phyloP scores from a whole-genome alignment of 2,797 vertebrate species.

The Pitangus sulphuratus region DNA sequence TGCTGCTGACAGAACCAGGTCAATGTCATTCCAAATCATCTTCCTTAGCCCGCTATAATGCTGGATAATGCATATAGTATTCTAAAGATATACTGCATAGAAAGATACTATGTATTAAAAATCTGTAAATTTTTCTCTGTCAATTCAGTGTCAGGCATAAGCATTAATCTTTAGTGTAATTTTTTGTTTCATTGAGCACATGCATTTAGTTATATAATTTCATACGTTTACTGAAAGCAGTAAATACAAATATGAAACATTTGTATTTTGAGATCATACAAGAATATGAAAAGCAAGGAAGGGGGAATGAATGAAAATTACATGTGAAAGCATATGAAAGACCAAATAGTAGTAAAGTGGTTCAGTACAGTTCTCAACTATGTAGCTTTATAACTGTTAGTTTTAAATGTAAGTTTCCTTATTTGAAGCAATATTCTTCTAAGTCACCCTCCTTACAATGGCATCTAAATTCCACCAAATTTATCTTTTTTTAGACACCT shows the following conservation, averaged over 20 bases:
- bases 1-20: conserved; percentile 57
- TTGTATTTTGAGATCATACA: background rate
- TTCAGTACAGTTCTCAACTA: background rate
- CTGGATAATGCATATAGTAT: background rate
- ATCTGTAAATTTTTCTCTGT: background rate
- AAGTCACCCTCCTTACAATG: background rate
- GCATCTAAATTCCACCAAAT: background rate
- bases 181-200: background rate
- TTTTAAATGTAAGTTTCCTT: background rate
- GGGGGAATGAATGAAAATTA: background rate
- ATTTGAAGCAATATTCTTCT: background rate
- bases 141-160: background rate
- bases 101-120: background rate
- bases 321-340: background rate
- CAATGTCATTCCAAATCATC: conserved; percentile 27
- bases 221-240: background rate
- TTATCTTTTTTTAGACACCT: background rate
- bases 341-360: background rate
- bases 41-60: background rate
- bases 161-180: background rate
- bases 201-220: background rate
- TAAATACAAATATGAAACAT: background rate
- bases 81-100: background rate
- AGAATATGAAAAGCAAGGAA: background rate
- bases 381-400: background rate